Evolutionary conservation across 2,797 vertebrate genomes (phyloP), one percentile per base, ranked within the genome.

Genomic region (Eulemur rubriventer): DNA sequence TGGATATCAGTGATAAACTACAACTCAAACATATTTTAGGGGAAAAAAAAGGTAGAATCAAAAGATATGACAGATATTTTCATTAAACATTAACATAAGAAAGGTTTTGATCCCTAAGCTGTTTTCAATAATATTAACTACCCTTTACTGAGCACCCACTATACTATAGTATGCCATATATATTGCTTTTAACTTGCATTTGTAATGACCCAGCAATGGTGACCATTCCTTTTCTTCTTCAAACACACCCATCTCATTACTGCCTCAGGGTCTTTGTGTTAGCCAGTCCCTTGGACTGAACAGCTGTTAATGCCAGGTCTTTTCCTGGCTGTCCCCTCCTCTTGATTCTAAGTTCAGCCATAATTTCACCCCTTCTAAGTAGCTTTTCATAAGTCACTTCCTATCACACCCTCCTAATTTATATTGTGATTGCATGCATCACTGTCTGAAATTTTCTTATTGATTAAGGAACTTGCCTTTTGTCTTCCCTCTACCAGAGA

Each of bases 341-440:
- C 35, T 91, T 92, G 63, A 86, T 65, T 93, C 17, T 85, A 81
- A 3, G 11, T 95, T 84, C 33, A 88, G 41, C 22, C 30, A 81
- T 73, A 67, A 87, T 92, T 92, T 95, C 18, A 43, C 30, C 26
- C 78, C 78, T 94, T 95, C 17, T n/a, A 65, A 92, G 50, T 18
- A 84, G 81, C 65, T 59, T 89, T 80, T 38, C 22, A 35, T 78
- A 76, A 28, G 52, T 75, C 80, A 90, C 67, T 95, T 94, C 41
- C 52, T 87, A 50, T 73, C 35, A 73, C 35, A 52, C n/a, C 14
- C 13, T 20, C 33, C n/a, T 70, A 57, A 46, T 91, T 93, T 91
- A 85, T 83, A 92, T 65, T 83, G n/a, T 85, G 28, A 91, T 78
- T 69, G 18, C 38, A 61, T 87, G 12, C 24, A 87, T 65, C 43